These are phyloP conservation scores for Montipora efflorescens DNA, from an alignment of 64 coral and sea anemone species.

Conservation along the genomic window DNA sequence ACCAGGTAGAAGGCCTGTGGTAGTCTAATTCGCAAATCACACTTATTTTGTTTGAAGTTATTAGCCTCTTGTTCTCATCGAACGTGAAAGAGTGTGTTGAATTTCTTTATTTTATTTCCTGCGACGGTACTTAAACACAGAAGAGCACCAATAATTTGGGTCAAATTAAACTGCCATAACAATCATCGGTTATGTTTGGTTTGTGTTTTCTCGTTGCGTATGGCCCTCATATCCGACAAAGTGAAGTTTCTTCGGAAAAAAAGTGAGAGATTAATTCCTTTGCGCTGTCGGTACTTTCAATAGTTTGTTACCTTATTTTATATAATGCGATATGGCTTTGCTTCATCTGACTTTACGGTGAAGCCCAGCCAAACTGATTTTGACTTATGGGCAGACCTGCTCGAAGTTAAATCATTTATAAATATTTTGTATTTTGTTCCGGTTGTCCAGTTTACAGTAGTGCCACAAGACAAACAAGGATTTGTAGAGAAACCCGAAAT, in stretches of 20 bases:
- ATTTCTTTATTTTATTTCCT: not conserved
- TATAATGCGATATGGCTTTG: not conserved
- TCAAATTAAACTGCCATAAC: not conserved
- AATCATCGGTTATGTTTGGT: not conserved
- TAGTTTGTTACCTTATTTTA: not conserved
- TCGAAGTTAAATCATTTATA: not conserved
- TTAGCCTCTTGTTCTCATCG: no score
- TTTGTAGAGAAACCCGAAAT: not conserved
- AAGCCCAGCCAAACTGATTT: not conserved
- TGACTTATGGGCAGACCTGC: not conserved
- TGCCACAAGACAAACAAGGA: not conserved
- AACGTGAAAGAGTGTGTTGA: no score
- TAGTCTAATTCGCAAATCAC: no score
- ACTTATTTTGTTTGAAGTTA: no score
- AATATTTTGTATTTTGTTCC: slow-evolving; percentile 36
- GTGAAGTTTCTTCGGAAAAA: not conserved
- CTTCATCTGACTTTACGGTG: not conserved
- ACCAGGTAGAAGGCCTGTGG: no score
- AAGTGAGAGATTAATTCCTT: not conserved
- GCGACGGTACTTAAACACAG: not conserved
- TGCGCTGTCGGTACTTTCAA: not conserved
- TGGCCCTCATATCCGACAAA: not conserved
- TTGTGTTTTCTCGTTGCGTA: not conserved
- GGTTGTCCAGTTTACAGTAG: not conserved
- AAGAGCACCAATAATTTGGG: not conserved